Evolutionary conservation across 1,140 invertebrate genomes (phyloP).

Genomic region (Panagrolaimus sp.): DNA sequence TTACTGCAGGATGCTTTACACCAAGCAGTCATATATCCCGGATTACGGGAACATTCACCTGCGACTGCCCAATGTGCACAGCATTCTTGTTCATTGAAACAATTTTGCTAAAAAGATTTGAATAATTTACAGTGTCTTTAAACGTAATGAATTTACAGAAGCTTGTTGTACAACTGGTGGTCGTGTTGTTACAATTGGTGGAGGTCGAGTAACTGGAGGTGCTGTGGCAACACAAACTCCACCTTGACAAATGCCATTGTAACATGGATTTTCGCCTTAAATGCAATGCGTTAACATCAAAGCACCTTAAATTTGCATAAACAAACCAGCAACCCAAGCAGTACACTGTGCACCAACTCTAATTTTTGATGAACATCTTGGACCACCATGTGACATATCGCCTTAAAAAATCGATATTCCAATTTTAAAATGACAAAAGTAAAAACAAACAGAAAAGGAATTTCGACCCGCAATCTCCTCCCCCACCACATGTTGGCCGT

Average conservation of each 20-base stretch:
- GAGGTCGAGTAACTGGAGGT: slow-evolving; percentile 9
- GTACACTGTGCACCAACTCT: slow-evolving; percentile 37
- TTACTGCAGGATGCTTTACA: slow-evolving; percentile 44
- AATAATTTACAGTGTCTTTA: too few relatives aligned
- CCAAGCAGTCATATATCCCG: slow-evolving; percentile 37
- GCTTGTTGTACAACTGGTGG: neutral
- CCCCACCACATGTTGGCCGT: slow-evolving; percentile 38
- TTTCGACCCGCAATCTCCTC: slow-evolving; percentile 36
- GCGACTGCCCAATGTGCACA: slow-evolving; percentile 29
- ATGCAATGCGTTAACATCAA: neutral
- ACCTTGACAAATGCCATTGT: slow-evolving; percentile 35
- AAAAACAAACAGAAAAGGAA: slow-evolving; percentile 56
- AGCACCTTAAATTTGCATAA: too few relatives aligned
- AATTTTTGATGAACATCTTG: slow-evolving; percentile 50
- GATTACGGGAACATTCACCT: slow-evolving; percentile 33
- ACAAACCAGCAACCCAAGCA: slow-evolving; percentile 28
- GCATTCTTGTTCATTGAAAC: slow-evolving; percentile 47
- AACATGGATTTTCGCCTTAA: slow-evolving; percentile 35
- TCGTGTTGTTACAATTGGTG: neutral
- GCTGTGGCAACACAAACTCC: slow-evolving; percentile 33
- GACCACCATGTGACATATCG: slow-evolving; percentile 40
- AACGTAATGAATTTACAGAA: neutral
- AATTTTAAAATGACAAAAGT: too few relatives aligned
- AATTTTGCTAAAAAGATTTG: slow-evolving; percentile 14
- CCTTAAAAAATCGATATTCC: too few relatives aligned